phyloP scores from a whole-genome alignment of 2,797 vertebrate species.

The Eulemur coronatus region DNA sequence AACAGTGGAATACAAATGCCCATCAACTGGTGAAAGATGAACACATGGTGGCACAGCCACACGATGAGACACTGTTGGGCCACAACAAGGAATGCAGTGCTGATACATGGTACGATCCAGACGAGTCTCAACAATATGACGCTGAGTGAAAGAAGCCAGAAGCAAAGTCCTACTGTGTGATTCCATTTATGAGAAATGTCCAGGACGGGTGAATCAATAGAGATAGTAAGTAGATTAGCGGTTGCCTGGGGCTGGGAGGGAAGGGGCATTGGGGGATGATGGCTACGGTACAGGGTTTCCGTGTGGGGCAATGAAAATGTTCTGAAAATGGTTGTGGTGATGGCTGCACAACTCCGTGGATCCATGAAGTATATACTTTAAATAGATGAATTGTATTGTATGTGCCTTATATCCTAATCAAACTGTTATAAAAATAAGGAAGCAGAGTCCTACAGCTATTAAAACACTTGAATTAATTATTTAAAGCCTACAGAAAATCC shows the following conservation, averaged over 20 bases:
- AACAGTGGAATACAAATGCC: not conserved
- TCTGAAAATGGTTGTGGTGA: not conserved
- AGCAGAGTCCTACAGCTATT: not conserved
- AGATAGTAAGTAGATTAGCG: not conserved
- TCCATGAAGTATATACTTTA: not conserved
- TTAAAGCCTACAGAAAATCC: conserved; percentile 1
- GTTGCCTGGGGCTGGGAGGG: not conserved
- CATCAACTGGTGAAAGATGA: not conserved
- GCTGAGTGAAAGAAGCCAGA: not conserved
- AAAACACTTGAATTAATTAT: not conserved
- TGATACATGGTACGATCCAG: fast-evolving
- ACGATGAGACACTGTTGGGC: not conserved
- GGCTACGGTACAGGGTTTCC: not conserved
- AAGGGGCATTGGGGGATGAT: fast-evolving
- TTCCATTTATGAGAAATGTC: not conserved
- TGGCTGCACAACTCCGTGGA: not conserved
- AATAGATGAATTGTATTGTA: not conserved
- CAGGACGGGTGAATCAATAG: not conserved
- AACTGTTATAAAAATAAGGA: not conserved
- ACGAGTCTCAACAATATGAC: not conserved
- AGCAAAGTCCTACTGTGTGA: not conserved
- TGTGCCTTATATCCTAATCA: not conserved
- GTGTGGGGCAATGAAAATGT: not conserved
- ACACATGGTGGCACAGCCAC: not conserved
- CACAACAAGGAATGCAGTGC: not conserved